These are phyloP conservation scores for Rapana venosa DNA, from an alignment of 2,888 invertebrate species.

Conservation along the genomic window DNA sequence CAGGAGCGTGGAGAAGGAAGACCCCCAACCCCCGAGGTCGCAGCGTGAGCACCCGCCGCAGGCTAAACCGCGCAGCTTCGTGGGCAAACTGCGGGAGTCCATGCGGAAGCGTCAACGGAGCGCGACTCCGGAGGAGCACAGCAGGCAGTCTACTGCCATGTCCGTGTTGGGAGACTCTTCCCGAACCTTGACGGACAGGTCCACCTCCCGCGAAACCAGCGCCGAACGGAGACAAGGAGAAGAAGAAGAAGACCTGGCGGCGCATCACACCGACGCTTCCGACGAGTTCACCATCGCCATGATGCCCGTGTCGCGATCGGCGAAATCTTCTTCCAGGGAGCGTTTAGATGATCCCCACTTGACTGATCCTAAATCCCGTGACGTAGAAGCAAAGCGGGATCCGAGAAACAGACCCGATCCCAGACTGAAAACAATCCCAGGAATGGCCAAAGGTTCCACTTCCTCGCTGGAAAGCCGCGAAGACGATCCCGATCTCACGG, in stretches of 20 bases:
- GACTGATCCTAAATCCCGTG: neutral
- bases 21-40: neutral
- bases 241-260: neutral
- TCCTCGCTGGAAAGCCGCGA: neutral
- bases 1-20: neutral
- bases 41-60: neutral
- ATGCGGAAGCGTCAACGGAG: conserved; percentile 24
- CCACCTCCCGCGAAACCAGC: conserved; percentile 29
- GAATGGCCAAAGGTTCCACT: neutral
- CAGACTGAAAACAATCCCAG: neutral
- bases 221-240: neutral
- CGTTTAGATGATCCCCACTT: neutral
- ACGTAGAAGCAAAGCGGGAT: neutral
- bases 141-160: conserved; percentile 33
- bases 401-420: neutral
- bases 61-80: conserved; percentile 20
- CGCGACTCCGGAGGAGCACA: conserved; percentile 15
- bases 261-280: conserved; percentile 49
- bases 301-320: conserved; percentile 8
- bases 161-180: conserved; percentile 34
- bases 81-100: conserved; percentile 34
- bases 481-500: neutral
- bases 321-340: neutral
- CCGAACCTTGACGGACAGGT: conserved; percentile 23
- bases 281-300: conserved; percentile 50